Evolutionary conservation across 2,797 vertebrate genomes (phyloP), one percentile per base, ranked within the genome.

Genomic region (Liparis tanakae): DNA sequence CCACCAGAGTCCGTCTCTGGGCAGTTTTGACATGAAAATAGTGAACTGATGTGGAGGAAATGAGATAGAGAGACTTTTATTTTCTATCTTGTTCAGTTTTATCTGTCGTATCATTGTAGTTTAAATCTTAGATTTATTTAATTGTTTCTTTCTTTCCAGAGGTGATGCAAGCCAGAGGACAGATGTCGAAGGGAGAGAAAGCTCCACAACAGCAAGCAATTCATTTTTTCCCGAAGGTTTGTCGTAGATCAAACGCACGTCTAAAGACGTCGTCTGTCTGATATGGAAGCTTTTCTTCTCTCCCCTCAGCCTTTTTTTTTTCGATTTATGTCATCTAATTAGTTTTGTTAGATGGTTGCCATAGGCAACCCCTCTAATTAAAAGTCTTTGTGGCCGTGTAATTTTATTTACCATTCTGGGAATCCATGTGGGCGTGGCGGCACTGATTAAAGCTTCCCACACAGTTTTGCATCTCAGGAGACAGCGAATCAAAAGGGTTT

Each of bases 161-260:
- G 58, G 83, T 93, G 72, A 84, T 88, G 78, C 93, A 94, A 81
- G 91, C 92, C 67, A 86, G 91, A 92, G 91, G 89, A 76, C 91
- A 94, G 72, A 86, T 78, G 46, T 75, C 79, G 67, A 97, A 95
- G 94, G 94, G 94, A 90, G 96, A 97, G 18, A 95, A 89, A 44
- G 93, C 94, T 81, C 92, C 94, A 57, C 94, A 95, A 20, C 95
- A 96, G 56, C 96, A 97, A 84, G 95, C 95, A 85, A 93, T 97
- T 78, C 74, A 93, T 90, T 97, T 98, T 91, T 96, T 97, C 84
- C 89, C 95, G 64, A 97, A 98, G 96, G 98, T 99, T 93, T 81
- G 92, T 33, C 13, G 76, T 34, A 39, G 14, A 70, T 79, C 14
- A 73, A 56, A 51, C 67, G 15, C 39, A 69, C 64, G 57, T 73